Evolutionary conservation across 1,140 invertebrate species (phyloP).

Genomic region (Temnothorax curvispinosus): DNA sequence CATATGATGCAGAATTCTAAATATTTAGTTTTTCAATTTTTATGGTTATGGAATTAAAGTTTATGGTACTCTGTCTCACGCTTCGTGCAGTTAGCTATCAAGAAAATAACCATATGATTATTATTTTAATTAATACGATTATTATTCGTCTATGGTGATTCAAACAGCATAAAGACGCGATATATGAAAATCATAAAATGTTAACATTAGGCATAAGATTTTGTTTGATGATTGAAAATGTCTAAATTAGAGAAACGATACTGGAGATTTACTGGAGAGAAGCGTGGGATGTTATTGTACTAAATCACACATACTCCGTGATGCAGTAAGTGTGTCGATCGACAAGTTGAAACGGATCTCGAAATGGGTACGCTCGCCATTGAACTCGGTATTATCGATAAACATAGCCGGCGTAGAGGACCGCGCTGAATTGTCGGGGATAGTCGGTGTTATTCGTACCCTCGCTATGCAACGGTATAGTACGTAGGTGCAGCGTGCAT

Average conservation of each 20-base stretch:
- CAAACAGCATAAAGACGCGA: not conserved
- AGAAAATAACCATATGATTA: not conserved
- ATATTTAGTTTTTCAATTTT: constrained; percentile 22
- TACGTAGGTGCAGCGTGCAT: constrained; percentile 53
- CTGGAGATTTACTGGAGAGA: not conserved
- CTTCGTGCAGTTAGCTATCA: not conserved
- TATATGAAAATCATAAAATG: not conserved
- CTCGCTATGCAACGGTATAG: constrained; percentile 33
- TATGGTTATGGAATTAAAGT: not conserved
- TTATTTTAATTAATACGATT: not conserved
- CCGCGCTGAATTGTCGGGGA: constrained; percentile 61
- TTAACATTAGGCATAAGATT: not conserved
- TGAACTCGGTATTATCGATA: constrained; percentile 48
- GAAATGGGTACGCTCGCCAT: constrained; percentile 54
- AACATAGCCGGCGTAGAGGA: constrained; percentile 47
- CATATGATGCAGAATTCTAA: not conserved
- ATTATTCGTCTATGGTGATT: not conserved
- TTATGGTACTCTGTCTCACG: not conserved
- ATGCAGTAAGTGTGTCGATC: constrained; percentile 45
- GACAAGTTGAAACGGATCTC: constrained; percentile 57
- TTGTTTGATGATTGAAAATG: not conserved
- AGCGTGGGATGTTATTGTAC: not conserved
- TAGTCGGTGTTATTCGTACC: constrained; percentile 57
- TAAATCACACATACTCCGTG: constrained; percentile 11
- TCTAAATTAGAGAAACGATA: not conserved